These are phyloP conservation scores for Leiothrix lutea DNA, from an alignment of 2,113 vertebrate species.

Conservation along the genomic window DNA sequence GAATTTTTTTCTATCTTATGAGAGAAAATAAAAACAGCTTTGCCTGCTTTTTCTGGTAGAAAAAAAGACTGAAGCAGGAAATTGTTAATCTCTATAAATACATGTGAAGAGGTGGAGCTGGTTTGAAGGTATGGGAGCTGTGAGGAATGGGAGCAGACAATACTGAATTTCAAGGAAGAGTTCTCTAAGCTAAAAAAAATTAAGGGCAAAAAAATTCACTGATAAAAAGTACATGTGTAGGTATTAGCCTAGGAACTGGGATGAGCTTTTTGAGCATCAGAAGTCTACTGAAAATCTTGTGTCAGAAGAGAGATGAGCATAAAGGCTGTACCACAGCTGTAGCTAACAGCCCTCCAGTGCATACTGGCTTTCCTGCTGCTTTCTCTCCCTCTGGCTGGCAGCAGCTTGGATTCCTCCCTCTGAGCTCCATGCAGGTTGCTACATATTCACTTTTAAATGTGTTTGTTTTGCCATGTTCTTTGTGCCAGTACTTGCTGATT, in stretches of 20 bases:
- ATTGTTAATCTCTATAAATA: background rate
- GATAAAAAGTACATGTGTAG: background rate
- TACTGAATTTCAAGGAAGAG: background rate
- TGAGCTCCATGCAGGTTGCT: background rate
- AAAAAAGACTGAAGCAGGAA: background rate
- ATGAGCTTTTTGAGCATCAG: background rate
- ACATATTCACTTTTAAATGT: background rate
- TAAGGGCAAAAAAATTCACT: background rate
- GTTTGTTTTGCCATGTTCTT: constrained; percentile 12
- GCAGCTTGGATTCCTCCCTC: background rate
- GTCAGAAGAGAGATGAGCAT: background rate
- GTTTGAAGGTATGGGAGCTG: background rate
- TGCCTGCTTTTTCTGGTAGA: background rate
- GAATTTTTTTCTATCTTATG: background rate
- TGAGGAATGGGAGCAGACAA: background rate
- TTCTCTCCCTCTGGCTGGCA: background rate
- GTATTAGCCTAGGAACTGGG: background rate
- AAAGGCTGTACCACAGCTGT: background rate
- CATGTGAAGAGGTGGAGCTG: background rate
- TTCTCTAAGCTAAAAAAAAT: background rate
- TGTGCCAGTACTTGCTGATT: background rate
- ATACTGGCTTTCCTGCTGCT: background rate
- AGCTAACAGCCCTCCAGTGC: background rate
- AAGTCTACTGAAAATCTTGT: background rate
- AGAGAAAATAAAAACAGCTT: background rate